Conservation (phyloP, 2,113 vertebrate genomes). For the Pelodiscus sinensis region DNA sequence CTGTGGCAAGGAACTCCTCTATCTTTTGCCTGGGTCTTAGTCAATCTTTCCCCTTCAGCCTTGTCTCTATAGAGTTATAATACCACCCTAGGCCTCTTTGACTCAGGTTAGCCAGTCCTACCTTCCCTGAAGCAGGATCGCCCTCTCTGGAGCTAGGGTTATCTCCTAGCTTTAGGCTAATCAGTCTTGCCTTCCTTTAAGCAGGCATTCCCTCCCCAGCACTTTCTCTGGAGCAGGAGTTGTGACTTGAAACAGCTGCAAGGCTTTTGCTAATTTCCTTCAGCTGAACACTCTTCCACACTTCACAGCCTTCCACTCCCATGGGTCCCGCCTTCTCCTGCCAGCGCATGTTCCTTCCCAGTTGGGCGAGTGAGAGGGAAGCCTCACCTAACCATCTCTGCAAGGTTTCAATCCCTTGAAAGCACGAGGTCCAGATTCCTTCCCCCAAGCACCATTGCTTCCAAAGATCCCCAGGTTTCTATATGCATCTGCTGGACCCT, state of each 20-base stretch:
- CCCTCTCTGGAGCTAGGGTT: not conserved
- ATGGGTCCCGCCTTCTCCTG: no score
- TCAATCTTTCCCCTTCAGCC: not conserved
- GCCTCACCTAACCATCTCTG: not conserved
- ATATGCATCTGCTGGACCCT: not conserved
- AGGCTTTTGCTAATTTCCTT: not conserved
- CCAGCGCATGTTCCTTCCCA: not conserved
- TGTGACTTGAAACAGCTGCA: not conserved
- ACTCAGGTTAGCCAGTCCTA: not conserved
- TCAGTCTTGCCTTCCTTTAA: not conserved
- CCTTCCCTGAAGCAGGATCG: not conserved
- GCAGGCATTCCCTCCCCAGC: not conserved
- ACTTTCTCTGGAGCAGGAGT: not conserved
- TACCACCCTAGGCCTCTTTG: not conserved
- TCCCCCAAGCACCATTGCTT: not conserved
- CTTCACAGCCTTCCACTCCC: not conserved
- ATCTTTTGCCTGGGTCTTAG: not conserved
- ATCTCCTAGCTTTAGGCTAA: not conserved
- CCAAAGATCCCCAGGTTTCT: not conserved
- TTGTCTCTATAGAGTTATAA: not conserved
- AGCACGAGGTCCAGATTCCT: not conserved
- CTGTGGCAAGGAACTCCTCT: not conserved
- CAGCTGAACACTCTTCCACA: not conserved
- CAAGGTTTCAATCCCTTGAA: not conserved
- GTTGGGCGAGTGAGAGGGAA: not conserved